A percentile compares a stretch with the other conserved stretches of the same genome.
Conservation (phyloP, 2,113 vertebrate genomes). For the Ginglymostoma cirratum region DNA sequence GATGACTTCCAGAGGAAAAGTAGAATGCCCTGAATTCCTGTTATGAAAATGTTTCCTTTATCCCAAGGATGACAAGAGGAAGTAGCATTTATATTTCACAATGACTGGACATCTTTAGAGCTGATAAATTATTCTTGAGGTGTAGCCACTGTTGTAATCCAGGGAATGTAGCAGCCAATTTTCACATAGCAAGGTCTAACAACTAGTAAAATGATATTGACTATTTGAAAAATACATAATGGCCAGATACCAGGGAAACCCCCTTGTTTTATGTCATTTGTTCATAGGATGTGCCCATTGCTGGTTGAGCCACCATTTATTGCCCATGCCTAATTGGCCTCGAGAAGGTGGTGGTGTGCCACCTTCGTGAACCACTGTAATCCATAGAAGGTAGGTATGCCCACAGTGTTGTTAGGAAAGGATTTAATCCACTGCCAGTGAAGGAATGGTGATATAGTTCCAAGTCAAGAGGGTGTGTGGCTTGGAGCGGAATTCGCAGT, state of each 20-base stretch:
- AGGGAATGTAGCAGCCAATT: background rate
- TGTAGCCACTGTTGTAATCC: background rate
- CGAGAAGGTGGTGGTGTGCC: too few relatives aligned
- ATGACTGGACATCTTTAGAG: background rate
- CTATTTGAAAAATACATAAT: background rate
- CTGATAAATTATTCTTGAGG: background rate
- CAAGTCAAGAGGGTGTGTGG: too few relatives aligned
- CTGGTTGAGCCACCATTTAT: too few relatives aligned
- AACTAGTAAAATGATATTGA: background rate
- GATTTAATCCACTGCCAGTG: too few relatives aligned
- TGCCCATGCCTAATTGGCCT: too few relatives aligned
- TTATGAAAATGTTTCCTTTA: background rate
- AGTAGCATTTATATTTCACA: background rate
- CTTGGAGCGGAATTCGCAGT: too few relatives aligned
- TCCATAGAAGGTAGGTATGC: too few relatives aligned
- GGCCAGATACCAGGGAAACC: background rate
- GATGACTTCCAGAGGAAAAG: background rate
- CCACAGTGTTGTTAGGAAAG: too few relatives aligned
- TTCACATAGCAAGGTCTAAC: background rate
- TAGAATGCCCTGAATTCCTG: background rate
- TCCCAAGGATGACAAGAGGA: background rate
- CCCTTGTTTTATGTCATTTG: background rate
- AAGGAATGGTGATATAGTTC: too few relatives aligned
- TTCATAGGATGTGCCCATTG: too few relatives aligned
- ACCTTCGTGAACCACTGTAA: too few relatives aligned